Evolutionary conservation across 64 coral and sea anemone species (phyloP), one percentile per base, ranked within the genome.

Genomic region (Pocillopora verrucosa): DNA sequence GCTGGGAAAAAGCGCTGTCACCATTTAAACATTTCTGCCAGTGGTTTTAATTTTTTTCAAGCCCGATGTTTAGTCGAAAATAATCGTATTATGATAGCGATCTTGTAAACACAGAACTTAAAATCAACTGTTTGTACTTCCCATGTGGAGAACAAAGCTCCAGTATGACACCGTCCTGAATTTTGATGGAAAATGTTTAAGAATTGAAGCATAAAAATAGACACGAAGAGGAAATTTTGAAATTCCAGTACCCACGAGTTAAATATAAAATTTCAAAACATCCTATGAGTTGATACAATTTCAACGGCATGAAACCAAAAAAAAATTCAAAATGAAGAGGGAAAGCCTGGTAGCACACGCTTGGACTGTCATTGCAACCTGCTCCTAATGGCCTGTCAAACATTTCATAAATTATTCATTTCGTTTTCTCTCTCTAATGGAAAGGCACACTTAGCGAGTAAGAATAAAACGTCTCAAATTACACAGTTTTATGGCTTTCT

Each of bases 351-450:
- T 56, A 38, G 34, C 82, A 56, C 17, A 79, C 38, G 9, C 63
- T 20, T 56, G 11, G 51, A 45, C 82, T 84, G 82, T 70, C 82
- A 70, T 38, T 65, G 62, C 63, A 84, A 70, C 82, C 82, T 84
- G 82, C 64, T 67, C 11, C 34, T 84, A 84, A 84, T 84, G 82
- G 82, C 20, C 65, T 84, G 62, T 84, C 64, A 84, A 19, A 72
- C 64, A 22, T 84, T 36, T 72, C 62, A 84, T 84, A 84, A 84
- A 84, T 84, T 84, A 84, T 84, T 84, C 82, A 84, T 84, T 70
- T 84, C 36, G 30, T 30, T 38, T 72, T 84, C 70, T 84, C 36
- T 36, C 61, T 84, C 65, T 84, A 84, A 84, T 84, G 82, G 82
- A 69, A 41, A 22, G 63, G 82, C 37, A 72, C 82, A 72, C 64